phyloP scores from a whole-genome alignment of 1,140 invertebrate species.

The Lucilia cuprina region DNA sequence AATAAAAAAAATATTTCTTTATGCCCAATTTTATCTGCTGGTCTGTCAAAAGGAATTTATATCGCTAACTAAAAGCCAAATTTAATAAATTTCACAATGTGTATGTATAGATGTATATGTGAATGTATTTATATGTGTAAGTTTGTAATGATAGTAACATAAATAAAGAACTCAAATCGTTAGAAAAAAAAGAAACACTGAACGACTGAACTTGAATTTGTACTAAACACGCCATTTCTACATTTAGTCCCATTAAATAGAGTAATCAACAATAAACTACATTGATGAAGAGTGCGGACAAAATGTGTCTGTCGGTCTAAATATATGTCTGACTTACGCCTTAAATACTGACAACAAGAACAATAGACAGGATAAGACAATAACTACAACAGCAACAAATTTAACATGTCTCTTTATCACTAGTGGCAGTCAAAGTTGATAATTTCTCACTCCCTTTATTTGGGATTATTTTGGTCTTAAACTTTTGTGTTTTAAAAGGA shows the following conservation, averaged over 20 bases:
- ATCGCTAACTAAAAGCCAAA: neutral
- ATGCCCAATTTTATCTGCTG: neutral
- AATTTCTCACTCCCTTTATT: no score
- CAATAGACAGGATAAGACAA: neutral
- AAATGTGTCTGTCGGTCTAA: no score
- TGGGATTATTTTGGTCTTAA: no score
- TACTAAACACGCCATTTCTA: neutral
- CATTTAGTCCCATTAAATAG: slow-evolving; percentile 27
- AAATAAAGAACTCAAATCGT: neutral
- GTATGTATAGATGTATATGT: neutral
- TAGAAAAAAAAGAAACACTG: no score
- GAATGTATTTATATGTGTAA: no score
- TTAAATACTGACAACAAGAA: neutral
- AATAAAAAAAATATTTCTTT: no score
- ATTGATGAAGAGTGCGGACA: neutral
- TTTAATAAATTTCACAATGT: neutral
- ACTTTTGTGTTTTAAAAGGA: no score
- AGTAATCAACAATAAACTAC: slow-evolving; percentile 22
- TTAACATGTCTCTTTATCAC: neutral
- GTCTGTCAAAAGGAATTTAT: neutral
- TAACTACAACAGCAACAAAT: neutral
- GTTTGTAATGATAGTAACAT: neutral
- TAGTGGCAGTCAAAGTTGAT: neutral
- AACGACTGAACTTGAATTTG: neutral
- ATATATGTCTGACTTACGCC: no score